These are phyloP conservation scores for Acanthaster planci DNA, from an alignment of 35 echinoderm and acorn worm species.

Conservation along the genomic window DNA sequence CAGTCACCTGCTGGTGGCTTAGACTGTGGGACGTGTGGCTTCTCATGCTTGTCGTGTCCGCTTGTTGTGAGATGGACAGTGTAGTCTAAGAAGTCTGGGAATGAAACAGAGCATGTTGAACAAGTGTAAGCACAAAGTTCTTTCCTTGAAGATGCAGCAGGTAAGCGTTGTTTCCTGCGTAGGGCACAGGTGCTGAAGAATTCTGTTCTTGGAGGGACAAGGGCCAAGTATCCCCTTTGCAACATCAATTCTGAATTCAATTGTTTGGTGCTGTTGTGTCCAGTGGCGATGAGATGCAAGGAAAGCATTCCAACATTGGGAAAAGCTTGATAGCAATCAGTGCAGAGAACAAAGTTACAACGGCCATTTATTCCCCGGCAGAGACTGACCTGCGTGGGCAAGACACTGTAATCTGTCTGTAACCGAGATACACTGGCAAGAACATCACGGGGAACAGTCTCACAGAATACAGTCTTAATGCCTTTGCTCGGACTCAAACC, in stretches of 20 bases:
- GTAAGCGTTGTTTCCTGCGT: slow-evolving; percentile 49
- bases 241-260: slow-evolving; percentile 26
- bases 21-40: slow-evolving; percentile 26
- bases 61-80: slow-evolving; percentile 73
- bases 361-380: slow-evolving; percentile 40
- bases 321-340: slow-evolving; percentile 59
- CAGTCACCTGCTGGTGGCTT: slow-evolving; percentile 55
- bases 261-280: slow-evolving; percentile 51
- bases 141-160: slow-evolving; percentile 19
- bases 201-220: slow-evolving; percentile 41
- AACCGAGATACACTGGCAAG: slow-evolving; percentile 43
- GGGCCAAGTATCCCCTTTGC: slow-evolving; percentile 38
- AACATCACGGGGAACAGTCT: slow-evolving; percentile 43
- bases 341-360: slow-evolving; percentile 62
- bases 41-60: slow-evolving; percentile 63
- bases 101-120: slow-evolving; percentile 58
- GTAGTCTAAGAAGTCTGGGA: slow-evolving; percentile 69
- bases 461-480: slow-evolving; percentile 37
- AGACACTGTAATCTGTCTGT: slow-evolving; percentile 47
- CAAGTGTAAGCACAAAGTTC: slow-evolving; percentile 64
- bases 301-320: slow-evolving; percentile 62
- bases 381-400: slow-evolving; percentile 45
- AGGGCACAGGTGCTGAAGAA: slow-evolving; percentile 60
- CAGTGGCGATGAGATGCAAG: slow-evolving; percentile 51
- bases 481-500: neutral